Conservation (phyloP, 2,888 invertebrate species). For the Drosophila birchii region DNA sequence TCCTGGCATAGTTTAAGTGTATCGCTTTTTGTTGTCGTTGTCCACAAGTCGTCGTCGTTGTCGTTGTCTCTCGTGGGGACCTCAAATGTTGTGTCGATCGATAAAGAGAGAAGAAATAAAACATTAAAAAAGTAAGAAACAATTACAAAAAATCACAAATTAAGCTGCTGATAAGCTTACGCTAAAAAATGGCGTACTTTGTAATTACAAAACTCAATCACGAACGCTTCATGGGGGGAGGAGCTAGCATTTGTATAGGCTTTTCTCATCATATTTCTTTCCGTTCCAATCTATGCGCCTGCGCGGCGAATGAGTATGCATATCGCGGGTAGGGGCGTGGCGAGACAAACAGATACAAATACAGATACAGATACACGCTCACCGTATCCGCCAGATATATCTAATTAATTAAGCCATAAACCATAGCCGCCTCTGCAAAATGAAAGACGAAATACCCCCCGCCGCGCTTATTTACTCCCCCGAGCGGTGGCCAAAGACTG, state of each 20-base stretch:
- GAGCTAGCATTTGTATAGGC: conserved; percentile 13
- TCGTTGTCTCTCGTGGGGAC: conserved; percentile 20
- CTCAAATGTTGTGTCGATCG: conserved; percentile 11
- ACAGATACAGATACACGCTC: background rate
- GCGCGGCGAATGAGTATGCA: conserved; percentile 38
- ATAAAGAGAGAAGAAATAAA: conserved; percentile 16
- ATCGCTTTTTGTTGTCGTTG: conserved; percentile 67
- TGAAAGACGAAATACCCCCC: conserved; percentile 20
- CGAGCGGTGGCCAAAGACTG: background rate
- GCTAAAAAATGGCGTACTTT: conserved; percentile 31
- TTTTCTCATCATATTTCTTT: conserved; percentile 6
- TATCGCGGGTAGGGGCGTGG: conserved; percentile 24
- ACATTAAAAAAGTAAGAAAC: background rate
- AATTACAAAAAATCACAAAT: conserved; percentile 66
- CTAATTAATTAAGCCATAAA: conserved; percentile 78
- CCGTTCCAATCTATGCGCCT: conserved; percentile 42
- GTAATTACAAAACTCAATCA: conserved; percentile 68
- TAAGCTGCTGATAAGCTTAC: conserved; percentile 71
- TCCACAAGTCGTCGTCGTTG: conserved; percentile 3
- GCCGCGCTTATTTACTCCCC: conserved; percentile 11
- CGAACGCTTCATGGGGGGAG: conserved; percentile 45
- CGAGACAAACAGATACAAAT: conserved; percentile 42
- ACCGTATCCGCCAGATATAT: conserved; percentile 33
- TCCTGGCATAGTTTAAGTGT: conserved; percentile 79
- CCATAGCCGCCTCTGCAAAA: conserved; percentile 45